Evolutionary conservation across 2,888 invertebrate genomes (phyloP), one percentile per base, ranked within the genome.

Genomic region (Gastracanthus pulcherrimus): DNA sequence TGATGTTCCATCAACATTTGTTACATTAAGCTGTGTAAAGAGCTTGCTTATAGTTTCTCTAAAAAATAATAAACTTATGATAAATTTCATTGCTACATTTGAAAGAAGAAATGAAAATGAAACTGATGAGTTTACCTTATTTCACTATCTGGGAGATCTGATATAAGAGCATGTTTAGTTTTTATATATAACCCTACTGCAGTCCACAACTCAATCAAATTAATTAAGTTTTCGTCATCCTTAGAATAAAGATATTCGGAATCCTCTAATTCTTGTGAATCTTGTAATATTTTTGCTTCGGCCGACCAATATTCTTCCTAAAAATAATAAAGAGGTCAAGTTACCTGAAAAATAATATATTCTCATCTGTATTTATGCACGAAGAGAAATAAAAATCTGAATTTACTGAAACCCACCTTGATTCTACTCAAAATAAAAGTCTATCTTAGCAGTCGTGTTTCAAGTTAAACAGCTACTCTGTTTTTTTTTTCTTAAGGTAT

Each of bases 261-360:
- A 36, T 86, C 82, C 31, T 86, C 78, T 16, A 88, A 85, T 78
- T 88, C 90, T 89, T 11, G 84, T 77, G 90, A 93, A 87, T 94
- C 93, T 84, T 92, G 87, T 80, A 95, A 92, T 64, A 88, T 89
- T 80, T 90, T 87, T 81, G 92, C 92, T 87, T 95, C 94, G 81
- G 93, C 92, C 67, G 92, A 90, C 95, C 95, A 96, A 90, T 96
- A 95, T 87, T 94, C 93, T 51, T 91, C 91, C 91, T 94, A 75
- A 0, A 85, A 9, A 23, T n/a, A n/a, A 45, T 26, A 36, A 62
- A 36, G n/a, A n/a, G n/a, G 4, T 62, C 34, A 1, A 62, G 13
- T 62, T 31, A 34, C 29, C n/a, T n/a, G n/a, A n/a, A n/a, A n/a
- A n/a, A n/a, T n/a, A n/a, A n/a, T n/a, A n/a, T n/a, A n/a, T n/a